These are phyloP conservation scores for Orchestes rusci DNA, from an alignment of 2,888 invertebrate genomes.

Conservation along the genomic window DNA sequence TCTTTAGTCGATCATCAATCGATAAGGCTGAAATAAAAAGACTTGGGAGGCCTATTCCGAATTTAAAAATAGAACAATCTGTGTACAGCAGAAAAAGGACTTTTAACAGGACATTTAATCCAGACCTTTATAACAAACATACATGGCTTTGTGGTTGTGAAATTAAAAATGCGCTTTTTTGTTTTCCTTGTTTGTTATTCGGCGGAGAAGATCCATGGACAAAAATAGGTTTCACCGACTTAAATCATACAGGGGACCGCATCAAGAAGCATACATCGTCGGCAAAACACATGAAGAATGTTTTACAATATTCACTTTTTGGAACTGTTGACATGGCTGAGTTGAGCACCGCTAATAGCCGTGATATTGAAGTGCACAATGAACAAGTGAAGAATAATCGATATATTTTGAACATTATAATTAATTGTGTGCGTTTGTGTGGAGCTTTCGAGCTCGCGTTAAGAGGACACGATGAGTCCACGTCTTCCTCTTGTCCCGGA, in stretches of 20 bases:
- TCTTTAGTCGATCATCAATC: too few species aligned
- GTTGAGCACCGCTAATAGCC: conserved; percentile 14
- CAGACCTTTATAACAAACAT: conserved; percentile 8
- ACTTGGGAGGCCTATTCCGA: too few species aligned
- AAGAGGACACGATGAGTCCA: conserved; percentile 29
- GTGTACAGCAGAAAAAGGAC: too few species aligned
- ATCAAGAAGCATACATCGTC: conserved; percentile 6
- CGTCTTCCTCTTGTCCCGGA: conserved; percentile 28
- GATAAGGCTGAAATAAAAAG: too few species aligned
- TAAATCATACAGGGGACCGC: conserved; percentile 4
- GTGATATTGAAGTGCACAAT: conserved; percentile 13
- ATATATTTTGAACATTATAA: conserved; percentile 7
- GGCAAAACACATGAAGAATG: background rate
- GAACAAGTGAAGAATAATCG: conserved; percentile 19
- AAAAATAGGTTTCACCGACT: conserved; percentile 7
- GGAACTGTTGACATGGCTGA: conserved; percentile 10
- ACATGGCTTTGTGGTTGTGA: conserved; percentile 13
- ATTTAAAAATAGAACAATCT: too few species aligned
- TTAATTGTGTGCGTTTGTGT: background rate
- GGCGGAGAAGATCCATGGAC: conserved; percentile 4
- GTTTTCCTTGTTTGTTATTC: conserved; percentile 15
- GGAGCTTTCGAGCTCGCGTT: conserved; percentile 6
- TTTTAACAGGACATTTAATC: too few species aligned
- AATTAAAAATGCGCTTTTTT: conserved; percentile 5
- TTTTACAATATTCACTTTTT: conserved; percentile 1